These are phyloP conservation scores for human (Homo sapiens) DNA, from an alignment of 2,113 vertebrate species.

Conservation along the genomic window DNA sequence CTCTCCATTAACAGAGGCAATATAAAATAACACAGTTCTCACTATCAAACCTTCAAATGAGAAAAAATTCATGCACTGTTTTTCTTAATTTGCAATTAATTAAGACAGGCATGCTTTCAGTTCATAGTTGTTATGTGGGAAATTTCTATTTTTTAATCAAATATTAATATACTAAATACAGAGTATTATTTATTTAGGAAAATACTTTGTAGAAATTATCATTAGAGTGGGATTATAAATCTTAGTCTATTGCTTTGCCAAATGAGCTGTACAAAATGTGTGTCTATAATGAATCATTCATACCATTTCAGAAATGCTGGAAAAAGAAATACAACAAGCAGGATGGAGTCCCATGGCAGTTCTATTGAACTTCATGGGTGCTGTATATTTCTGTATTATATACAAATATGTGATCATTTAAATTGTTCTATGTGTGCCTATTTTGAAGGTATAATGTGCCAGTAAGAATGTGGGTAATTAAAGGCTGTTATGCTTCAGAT, in stretches of 20 bases:
- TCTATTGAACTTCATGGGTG: background rate
- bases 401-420: conserved; percentile 10
- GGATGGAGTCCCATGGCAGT: background rate
- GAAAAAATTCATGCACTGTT: background rate
- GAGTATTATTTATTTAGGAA: conserved; percentile 1
- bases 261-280: background rate
- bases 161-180: conserved; percentile 6
- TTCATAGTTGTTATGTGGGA: background rate
- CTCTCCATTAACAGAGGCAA: background rate
- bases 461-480: background rate
- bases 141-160: conserved; percentile 9
- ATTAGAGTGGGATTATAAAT: conserved; percentile 26
- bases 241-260: conserved; percentile 2
- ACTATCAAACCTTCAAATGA: background rate
- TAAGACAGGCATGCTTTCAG: background rate
- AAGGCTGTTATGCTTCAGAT: background rate
- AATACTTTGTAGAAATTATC: background rate
- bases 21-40: background rate
- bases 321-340: background rate
- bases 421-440: background rate
- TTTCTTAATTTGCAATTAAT: conserved; percentile 30
- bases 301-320: background rate
- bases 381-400: background rate
- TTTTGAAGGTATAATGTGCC: background rate
- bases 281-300: conserved; percentile 17